phyloP scores from a whole-genome alignment of 2,888 invertebrate genomes.

The Augochlorella aurata region DNA sequence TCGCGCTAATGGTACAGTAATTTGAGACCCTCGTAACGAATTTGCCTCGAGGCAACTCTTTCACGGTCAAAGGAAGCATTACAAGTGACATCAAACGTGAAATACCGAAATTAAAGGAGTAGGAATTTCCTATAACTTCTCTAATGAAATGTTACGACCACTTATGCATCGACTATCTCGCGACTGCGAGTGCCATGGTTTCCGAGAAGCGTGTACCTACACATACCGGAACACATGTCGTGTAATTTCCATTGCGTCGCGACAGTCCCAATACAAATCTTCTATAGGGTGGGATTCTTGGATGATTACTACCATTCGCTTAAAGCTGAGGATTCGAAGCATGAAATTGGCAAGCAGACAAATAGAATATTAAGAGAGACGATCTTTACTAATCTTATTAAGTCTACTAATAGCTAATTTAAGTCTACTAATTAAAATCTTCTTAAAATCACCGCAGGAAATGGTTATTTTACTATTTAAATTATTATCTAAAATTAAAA shows the following conservation, averaged over 20 bases:
- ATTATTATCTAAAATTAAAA: too few relatives aligned
- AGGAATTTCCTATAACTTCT: background rate
- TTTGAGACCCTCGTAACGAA: background rate
- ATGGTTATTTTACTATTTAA: too few relatives aligned
- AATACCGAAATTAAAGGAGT: background rate
- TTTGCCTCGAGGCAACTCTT: background rate
- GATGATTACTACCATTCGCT: too few relatives aligned
- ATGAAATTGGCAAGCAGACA: too few relatives aligned
- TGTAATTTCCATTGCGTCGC: constrained; percentile 11
- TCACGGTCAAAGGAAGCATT: background rate
- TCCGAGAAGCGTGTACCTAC: background rate
- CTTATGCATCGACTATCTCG: background rate
- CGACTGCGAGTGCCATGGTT: background rate
- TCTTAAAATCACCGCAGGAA: too few relatives aligned
- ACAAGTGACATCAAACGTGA: background rate
- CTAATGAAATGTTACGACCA: constrained; percentile 6
- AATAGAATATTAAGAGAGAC: too few relatives aligned
- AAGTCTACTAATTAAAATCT: too few relatives aligned
- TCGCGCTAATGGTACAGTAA: background rate
- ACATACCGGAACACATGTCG: background rate
- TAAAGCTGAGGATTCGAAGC: too few relatives aligned
- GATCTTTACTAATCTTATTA: too few relatives aligned
- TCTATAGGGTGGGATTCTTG: background rate
- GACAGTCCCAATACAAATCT: background rate
- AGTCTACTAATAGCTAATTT: too few relatives aligned